Conservation (phyloP, 2,113 vertebrate species). For the Tragelaphus strepsiceros region DNA sequence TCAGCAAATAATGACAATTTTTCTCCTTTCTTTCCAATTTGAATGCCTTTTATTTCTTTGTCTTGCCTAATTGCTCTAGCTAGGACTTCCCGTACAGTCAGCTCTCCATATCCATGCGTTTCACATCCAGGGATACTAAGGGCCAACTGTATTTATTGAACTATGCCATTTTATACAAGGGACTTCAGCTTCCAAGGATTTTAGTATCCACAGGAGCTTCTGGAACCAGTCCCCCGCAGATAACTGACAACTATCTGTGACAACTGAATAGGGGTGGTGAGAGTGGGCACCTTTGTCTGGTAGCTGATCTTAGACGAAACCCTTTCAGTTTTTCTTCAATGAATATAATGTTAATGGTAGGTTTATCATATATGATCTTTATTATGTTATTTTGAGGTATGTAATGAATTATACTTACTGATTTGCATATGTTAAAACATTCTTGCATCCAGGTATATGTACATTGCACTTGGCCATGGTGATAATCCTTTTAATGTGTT, state of each 20-base stretch:
- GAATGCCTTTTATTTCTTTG: not conserved
- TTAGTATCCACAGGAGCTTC: not conserved
- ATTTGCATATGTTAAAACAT: not conserved
- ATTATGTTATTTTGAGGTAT: not conserved
- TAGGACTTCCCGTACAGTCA: not conserved
- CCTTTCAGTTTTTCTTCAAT: not conserved
- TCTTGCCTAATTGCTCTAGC: not conserved
- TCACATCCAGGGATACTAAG: not conserved
- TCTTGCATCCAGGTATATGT: not conserved
- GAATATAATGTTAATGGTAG: not conserved
- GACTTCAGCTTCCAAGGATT: not conserved
- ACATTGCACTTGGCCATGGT: not conserved
- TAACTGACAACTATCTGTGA: not conserved
- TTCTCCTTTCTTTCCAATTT: not conserved
- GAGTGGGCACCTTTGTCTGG: not conserved
- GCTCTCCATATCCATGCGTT: not conserved
- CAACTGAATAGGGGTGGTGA: not conserved
- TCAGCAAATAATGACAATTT: not conserved
- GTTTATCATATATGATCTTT: not conserved
- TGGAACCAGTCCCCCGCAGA: not conserved
- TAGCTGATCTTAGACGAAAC: not conserved
- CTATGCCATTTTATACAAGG: not conserved
- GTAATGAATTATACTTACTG: not conserved
- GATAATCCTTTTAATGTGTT: not conserved
- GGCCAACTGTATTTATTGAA: not conserved